Evolutionary conservation across 2,113 vertebrate genomes (phyloP), one percentile per base, ranked within the genome.

Genomic region (Cyphomyrus discorhynchus): DNA sequence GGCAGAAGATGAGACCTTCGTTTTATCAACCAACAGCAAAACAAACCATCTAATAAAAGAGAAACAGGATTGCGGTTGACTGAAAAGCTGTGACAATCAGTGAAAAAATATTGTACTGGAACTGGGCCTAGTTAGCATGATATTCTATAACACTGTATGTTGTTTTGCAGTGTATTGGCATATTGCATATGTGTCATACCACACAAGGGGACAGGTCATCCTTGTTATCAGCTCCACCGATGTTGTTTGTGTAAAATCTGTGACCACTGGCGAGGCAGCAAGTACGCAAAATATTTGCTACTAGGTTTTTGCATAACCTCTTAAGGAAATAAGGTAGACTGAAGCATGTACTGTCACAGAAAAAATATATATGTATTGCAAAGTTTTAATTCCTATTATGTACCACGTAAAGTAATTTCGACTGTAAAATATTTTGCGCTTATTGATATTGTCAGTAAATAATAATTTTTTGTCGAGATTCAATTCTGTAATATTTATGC

Each of bases 1-100:
- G 19, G 8, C 17, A 62, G 8, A 21, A 4, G 24, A 17, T n/a
- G 70, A 47, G 46, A 46, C 82, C 94, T 56, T 89, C 21, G 91
- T 84, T 45, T 45, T 45, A 47, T 89, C 10, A 88, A 52, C 90
- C 45, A 88, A 17, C 4, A 42, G 74, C 5, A 80, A 17, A 31
- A 83, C 19, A 66, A 52, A 87, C 45, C 83, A 8, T 4, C 9
- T 85, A 11, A 85, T 85, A 77, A 39, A 56, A 39, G 13, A 39
- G 70, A 39, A 17, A 39, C 35, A 42, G 31, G 35, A 80, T 1
- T 21, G 13, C 42, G 74, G 4, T 17, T 80, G 15, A 19, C 74
- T 42, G 35, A 5, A 42, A 31, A 70, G n/a, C 11, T 31, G 62
- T 27, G n/a, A 56, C 53, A 56, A 56, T 31, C 13, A 11, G n/a